Conservation (phyloP, 1,140 invertebrate species). For the Ostrea edulis region DNA sequence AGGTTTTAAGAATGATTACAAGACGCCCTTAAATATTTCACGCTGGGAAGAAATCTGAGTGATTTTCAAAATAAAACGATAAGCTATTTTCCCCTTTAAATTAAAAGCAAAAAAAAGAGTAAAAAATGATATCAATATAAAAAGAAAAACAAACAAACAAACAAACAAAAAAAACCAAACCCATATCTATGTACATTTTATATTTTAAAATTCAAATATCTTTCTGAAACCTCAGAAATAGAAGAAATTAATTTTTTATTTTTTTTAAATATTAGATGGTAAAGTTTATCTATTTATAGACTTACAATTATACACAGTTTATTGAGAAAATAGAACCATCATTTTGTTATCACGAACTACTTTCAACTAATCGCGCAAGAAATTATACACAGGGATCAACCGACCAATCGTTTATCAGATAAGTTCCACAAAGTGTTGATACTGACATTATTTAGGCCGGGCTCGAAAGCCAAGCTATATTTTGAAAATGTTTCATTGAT, state of each 20-base stretch:
- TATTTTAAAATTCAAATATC: not conserved
- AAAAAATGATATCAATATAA: no score
- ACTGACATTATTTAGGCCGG: slow-evolving; percentile 28
- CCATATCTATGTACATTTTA: not conserved
- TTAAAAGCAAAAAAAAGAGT: no score
- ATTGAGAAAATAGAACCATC: not conserved
- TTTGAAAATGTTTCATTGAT: slow-evolving; percentile 29
- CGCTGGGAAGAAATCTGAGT: not conserved
- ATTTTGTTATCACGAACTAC: not conserved
- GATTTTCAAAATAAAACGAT: not conserved
- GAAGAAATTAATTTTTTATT: not conserved
- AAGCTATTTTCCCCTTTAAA: not conserved
- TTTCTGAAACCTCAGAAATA: not conserved
- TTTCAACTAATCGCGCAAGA: not conserved
- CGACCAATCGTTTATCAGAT: slow-evolving; percentile 30
- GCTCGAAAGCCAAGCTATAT: slow-evolving; percentile 4
- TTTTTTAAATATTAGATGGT: not conserved
- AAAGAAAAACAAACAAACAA: no score
- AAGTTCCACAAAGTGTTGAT: slow-evolving; percentile 13
- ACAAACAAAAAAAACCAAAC: no score
- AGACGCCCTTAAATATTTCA: slow-evolving; percentile 2
- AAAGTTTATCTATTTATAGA: not conserved
- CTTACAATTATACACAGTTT: not conserved
- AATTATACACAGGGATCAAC: not conserved
- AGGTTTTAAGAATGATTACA: slow-evolving; percentile 43